Base-by-base conservation (phyloP, 2,888 invertebrate genomes). In the Chelonus formosanus region DNA sequence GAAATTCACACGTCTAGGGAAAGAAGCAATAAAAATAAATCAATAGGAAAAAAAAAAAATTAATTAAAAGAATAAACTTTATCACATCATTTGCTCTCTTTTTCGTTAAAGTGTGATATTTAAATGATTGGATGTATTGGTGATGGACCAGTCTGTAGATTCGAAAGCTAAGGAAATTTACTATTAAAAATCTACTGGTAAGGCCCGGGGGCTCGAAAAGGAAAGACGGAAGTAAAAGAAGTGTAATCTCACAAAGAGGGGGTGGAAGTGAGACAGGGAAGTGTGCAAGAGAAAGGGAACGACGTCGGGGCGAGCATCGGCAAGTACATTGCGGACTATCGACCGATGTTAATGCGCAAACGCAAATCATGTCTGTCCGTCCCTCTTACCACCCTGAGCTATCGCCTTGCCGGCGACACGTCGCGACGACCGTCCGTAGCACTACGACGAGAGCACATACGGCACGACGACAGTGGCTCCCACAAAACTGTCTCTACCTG, bases 301-400 rank as follows among this genome's bases (percentile, higher is more conserved):
- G 52, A 35, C 44, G 61, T 52, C 52, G 50, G 59, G 50, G 63
- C 43, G 47, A 53, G 43, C 45, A 57, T 72, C 74, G 73, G 72
- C 75, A 74, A 74, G 74, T 82, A 73, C 74, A 73, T 74, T 75
- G 83, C 83, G 82, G 83, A 82, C 79, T 83, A 82, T 82, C 82
- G 83, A 82, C 81, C 82, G 78, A 76, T 70, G 67, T 48, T 64
- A 69, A 67, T 63, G 74, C 79, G 80, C 80, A 73, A 79, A 81
- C 83, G 83, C 79, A 65, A 40, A 31, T 43, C 52, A 61, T 48
- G 67, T 65, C 60, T 67, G 67, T 75, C 70, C 71, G 72, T 74
- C 69, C 67, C 65, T 56, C 66, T 50, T 60, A 62, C 68, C 45
- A 54, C 54, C 55, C 65, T 64, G 48, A 59, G 59, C 65, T 63